Conservation (phyloP, 2,797 vertebrate species). For the Channa striata region DNA sequence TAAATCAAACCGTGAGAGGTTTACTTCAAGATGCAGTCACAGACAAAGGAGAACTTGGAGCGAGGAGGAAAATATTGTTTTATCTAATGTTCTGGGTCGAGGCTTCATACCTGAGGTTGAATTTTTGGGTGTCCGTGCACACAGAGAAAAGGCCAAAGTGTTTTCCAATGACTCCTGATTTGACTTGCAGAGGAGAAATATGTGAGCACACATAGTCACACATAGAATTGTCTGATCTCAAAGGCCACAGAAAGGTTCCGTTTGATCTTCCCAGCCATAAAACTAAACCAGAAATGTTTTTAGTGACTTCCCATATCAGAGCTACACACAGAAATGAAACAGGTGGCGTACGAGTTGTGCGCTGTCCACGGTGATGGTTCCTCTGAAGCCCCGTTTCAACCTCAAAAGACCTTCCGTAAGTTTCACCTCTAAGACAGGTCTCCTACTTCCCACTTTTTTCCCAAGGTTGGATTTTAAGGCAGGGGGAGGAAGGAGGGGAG, state of each 20-base stretch:
- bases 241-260: slow-evolving; percentile 5
- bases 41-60: slow-evolving; percentile 16
- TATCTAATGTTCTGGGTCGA: slow-evolving; percentile 46
- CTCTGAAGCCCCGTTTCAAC: neutral
- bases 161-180: slow-evolving; percentile 25
- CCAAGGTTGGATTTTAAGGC: slow-evolving; percentile 68
- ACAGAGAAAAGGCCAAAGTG: slow-evolving; percentile 14
- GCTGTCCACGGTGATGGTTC: neutral
- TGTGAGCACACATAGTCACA: neutral
- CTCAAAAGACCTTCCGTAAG: slow-evolving; percentile 46
- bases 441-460: slow-evolving; percentile 65
- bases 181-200: slow-evolving; percentile 15
- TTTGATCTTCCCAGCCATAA: slow-evolving; percentile 15
- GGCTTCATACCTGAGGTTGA: slow-evolving; percentile 43
- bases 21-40: slow-evolving; percentile 16
- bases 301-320: neutral
- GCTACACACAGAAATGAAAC: slow-evolving; percentile 12
- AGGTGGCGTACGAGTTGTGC: slow-evolving; percentile 22
- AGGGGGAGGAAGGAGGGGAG: slow-evolving; percentile 36
- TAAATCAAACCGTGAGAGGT: slow-evolving; percentile 28
- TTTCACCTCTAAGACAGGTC: slow-evolving; percentile 59
- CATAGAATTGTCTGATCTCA: too few species aligned
- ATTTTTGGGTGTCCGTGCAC: slow-evolving; percentile 15
- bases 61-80: slow-evolving; percentile 22
- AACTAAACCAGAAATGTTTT: slow-evolving; percentile 9